These are phyloP conservation scores for Glyptemys insculpta DNA, from an alignment of 2,797 vertebrate species.

Conservation along the genomic window DNA sequence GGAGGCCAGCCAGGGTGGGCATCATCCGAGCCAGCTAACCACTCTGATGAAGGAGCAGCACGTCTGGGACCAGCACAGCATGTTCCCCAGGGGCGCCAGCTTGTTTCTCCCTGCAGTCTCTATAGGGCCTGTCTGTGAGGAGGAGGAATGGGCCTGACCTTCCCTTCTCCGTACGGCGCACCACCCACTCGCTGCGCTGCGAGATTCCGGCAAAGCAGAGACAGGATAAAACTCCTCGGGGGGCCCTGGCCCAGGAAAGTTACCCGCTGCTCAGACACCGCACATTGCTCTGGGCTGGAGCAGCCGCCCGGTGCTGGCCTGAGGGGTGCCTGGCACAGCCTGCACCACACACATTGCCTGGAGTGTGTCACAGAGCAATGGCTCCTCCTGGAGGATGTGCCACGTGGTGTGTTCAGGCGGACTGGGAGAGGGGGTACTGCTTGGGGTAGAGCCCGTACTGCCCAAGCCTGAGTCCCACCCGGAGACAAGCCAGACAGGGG, in stretches of 20 bases:
- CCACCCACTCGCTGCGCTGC: too few species aligned
- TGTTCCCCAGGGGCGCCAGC: too few species aligned
- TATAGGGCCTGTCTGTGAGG: too few species aligned
- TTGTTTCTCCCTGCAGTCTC: too few species aligned
- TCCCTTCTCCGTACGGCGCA: too few species aligned
- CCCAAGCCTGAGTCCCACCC: neutral
- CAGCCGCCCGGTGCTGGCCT: neutral
- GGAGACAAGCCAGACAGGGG: neutral
- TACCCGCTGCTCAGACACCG: neutral
- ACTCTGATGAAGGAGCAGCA: neutral
- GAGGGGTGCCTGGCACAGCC: too few species aligned
- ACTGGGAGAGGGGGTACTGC: too few species aligned
- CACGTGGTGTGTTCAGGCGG: neutral
- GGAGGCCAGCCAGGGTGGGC: neutral
- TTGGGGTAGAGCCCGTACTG: too few species aligned
- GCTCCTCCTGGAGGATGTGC: neutral
- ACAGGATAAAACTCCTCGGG: too few species aligned
- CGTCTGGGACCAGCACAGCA: too few species aligned
- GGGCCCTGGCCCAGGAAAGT: neutral
- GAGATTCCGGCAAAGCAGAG: neutral
- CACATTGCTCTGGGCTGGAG: neutral
- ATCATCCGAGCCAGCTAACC: neutral
- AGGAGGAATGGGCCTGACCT: neutral
- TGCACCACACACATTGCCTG: neutral
- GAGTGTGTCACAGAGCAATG: neutral